Evolutionary conservation across 2,113 vertebrate genomes (phyloP), one percentile per base, ranked within the genome.

Genomic region (Saimiri boliviensis): DNA sequence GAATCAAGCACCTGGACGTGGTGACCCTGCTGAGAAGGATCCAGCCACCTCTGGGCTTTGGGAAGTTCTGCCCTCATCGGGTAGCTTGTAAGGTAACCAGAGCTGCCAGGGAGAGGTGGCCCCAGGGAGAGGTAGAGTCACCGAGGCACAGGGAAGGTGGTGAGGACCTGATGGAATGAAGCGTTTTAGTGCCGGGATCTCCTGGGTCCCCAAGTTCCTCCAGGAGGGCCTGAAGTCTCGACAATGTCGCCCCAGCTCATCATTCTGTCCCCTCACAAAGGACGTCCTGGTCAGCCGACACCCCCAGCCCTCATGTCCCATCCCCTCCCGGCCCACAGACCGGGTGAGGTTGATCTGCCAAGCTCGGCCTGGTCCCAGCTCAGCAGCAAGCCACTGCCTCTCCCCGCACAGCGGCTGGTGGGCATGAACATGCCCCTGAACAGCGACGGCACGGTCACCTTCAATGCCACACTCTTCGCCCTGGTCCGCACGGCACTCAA

Each of bases 401-500:
- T 96, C 79, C 71, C 76, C 1, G 0, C 25, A 45, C 98, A 99
- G 99, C 99, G 99, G 2, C 98, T 99, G 80, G 99, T 99, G 94
- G 99, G 99, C 88, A 99, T 99, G 99, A 99, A 99, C 98, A 99
- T 99, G 99, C 99, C 99, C 20, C 98, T 99, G 76, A 99, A 99
- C 98, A 99, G 99, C 0, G 99, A 99, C 0, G 99, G 99, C 91
- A 99, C 99, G 0, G 99, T 99, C 98, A 99, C 99, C 91, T 99
- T 99, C 98, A 99, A 99, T 0, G 99, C 99, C 80, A 99, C 99
- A 0, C 99, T 99, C 97, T 99, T 99, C 2, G 99, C 99, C 0
- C 99, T 99, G 97, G 99, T 99, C 83, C 99, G 99, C 98, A 99
- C 99, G 0, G 99, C 99, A 8, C 99, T 99, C 84, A 99, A 99